Evolutionary conservation across 2,888 invertebrate species (phyloP).

Genomic region (Embidobia sp.): DNA sequence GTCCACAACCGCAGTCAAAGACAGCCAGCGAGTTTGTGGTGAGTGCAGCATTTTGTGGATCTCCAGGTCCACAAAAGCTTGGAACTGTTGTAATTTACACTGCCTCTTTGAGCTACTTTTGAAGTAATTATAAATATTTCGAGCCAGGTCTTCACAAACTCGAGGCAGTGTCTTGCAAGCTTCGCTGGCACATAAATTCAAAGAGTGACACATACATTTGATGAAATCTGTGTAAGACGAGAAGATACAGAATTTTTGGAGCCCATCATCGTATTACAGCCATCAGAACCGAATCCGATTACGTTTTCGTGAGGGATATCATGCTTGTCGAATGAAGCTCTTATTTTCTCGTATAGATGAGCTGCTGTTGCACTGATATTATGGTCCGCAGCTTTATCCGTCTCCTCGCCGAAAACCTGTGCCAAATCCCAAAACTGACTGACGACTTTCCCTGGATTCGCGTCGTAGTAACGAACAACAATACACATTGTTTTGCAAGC

Average conservation of each 20-base stretch:
- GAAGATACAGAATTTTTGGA: constrained; percentile 67
- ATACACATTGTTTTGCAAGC: constrained; percentile 45
- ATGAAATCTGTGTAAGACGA: no score
- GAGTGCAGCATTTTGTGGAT: constrained; percentile 69
- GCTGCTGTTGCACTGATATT: constrained; percentile 21
- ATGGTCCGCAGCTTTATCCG: constrained; percentile 20
- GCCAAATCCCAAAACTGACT: constrained; percentile 66
- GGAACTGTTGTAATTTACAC: constrained; percentile 60
- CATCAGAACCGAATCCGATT: constrained; percentile 69
- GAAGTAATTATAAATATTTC: constrained; percentile 70
- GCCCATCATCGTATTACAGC: constrained; percentile 69
- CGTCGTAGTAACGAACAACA: constrained; percentile 7
- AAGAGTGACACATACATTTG: no score
- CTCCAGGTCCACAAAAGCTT: constrained; percentile 65
- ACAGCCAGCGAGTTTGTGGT: constrained; percentile 72
- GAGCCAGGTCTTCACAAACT: constrained; percentile 69
- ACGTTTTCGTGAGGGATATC: constrained; percentile 63
- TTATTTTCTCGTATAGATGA: constrained; percentile 4
- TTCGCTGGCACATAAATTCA: constrained; percentile 6
- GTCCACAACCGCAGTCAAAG: constrained; percentile 66
- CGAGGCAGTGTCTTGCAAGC: constrained; percentile 60
- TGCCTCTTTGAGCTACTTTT: constrained; percentile 66
- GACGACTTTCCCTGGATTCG: constrained; percentile 35
- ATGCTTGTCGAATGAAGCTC: constrained; percentile 46
- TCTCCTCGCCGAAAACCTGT: constrained; percentile 62